Evolutionary conservation across 2,888 invertebrate genomes (phyloP).

Genomic region (Exephanes ischioxanthus): DNA sequence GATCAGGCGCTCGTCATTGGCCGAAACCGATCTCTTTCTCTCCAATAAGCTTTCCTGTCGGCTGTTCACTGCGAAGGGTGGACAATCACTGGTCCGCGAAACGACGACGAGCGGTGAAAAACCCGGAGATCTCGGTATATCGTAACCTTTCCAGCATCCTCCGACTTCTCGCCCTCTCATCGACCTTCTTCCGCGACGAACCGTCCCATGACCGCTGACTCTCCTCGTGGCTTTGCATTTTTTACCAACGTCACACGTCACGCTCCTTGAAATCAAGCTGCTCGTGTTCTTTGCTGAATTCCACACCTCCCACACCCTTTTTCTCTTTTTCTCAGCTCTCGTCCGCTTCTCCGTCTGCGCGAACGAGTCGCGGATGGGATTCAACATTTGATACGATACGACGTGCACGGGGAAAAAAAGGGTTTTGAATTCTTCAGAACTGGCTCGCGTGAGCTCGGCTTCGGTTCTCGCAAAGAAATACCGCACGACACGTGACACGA

Average conservation of each 20-base stretch:
- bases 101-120: background rate
- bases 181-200: slow-evolving; percentile 36
- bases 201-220: slow-evolving; percentile 57
- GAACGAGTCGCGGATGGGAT: background rate
- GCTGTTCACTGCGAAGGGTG: background rate
- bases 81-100: background rate
- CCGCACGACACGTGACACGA: background rate
- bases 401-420: slow-evolving; percentile 64
- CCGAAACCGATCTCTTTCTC: background rate
- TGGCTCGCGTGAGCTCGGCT: background rate
- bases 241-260: slow-evolving; percentile 59
- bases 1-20: background rate
- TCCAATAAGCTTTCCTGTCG: background rate
- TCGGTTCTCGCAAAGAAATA: background rate
- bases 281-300: slow-evolving; percentile 19
- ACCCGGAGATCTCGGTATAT: background rate
- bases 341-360: slow-evolving; percentile 2
- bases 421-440: slow-evolving; percentile 72
- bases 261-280: slow-evolving; percentile 42
- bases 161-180: slow-evolving; percentile 33
- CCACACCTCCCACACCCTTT: slow-evolving; percentile 9
- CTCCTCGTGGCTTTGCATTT: slow-evolving; percentile 60
- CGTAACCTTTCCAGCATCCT: slow-evolving; percentile 23
- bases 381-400: slow-evolving; percentile 59
- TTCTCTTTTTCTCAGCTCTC: slow-evolving; percentile 67